Evolutionary conservation across 2,888 invertebrate species (phyloP), one percentile per base, ranked within the genome.

Genomic region (Helicoverpa assulta): DNA sequence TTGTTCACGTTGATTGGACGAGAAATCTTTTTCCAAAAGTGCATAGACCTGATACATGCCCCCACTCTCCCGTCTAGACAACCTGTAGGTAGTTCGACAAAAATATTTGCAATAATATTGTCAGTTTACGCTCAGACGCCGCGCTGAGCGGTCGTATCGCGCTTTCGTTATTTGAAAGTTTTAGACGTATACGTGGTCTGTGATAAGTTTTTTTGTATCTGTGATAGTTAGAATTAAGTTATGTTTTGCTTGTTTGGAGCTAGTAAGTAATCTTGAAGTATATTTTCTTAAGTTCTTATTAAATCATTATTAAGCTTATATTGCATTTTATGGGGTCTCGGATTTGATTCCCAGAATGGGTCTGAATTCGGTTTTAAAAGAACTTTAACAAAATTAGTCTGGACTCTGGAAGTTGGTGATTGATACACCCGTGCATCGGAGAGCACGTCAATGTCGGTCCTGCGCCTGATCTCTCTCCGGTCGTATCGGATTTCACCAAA

Each of bases 221-320:
- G 83, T 82, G 81, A 82, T 82, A 83, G 58, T 75, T 78, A 75
- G 56, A 69, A 60, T 64, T 80, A 73, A 75, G 73, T 51, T 2
- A 78, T 92, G 92, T 92, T 92, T 77, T 92, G 92, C 78, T 71
- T 92, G 6, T 91, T 92, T 78, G 85, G 91, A 65, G 80, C 86
- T 61, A 90, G 92, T 92, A 85, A 92, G 92, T 92, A 90, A 60
- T 43, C 21, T 21, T 4, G 10, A 6, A 51, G 6, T 21, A 19
- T 40, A 40, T 40, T 40, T 14, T 10, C 1, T 1, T 33, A 7
- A 8, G n/a, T n/a, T n/a, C n/a, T n/a, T n/a, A 33, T 7, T 33
- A 7, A 33, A 33, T 8, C 1, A 33, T 33, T 33, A 33, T 33
- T 33, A 7, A 7, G 0, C 33, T 33, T 7, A 33, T 7, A 8